Percentiles rank a stretch among this genome's conserved stretches.
Conservation (phyloP, 1,140 invertebrate species). For the Ips nitidus region DNA sequence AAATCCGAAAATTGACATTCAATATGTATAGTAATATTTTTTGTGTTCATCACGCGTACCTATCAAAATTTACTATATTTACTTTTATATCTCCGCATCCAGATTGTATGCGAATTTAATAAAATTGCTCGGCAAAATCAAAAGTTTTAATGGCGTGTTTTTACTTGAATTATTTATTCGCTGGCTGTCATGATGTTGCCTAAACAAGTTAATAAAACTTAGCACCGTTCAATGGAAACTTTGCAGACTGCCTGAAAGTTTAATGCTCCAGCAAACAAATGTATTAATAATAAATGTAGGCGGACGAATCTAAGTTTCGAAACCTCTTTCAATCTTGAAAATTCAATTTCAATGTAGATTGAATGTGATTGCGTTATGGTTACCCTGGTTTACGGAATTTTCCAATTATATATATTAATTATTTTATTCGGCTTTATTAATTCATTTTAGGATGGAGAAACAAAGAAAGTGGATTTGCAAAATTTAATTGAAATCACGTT, state of each 20-base stretch:
- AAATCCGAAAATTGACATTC: not conserved
- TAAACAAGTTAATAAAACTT: constrained; percentile 7
- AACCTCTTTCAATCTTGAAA: not conserved
- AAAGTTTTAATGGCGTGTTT: constrained; percentile 3
- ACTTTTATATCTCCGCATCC: not conserved
- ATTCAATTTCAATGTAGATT: too few relatives aligned
- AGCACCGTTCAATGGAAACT: constrained; percentile 1
- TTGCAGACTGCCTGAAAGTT: not conserved
- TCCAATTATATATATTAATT: too few relatives aligned
- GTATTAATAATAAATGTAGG: not conserved
- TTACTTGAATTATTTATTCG: constrained; percentile 4
- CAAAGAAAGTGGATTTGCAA: too few relatives aligned
- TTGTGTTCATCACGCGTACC: not conserved
- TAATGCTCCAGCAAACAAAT: constrained; percentile 2
- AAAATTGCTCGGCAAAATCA: not conserved
- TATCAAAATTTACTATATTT: not conserved
- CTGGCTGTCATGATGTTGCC: not conserved
- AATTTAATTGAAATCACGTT: too few relatives aligned
- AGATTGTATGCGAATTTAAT: not conserved
- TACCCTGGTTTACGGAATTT: too few relatives aligned
- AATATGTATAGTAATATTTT: not conserved
- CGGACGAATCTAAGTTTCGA: not conserved
- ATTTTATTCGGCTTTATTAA: too few relatives aligned
- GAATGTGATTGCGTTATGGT: too few relatives aligned
- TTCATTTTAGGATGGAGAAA: too few relatives aligned